phyloP scores from a whole-genome alignment of 1,140 invertebrate genomes.

The Chymomyza costata region DNA sequence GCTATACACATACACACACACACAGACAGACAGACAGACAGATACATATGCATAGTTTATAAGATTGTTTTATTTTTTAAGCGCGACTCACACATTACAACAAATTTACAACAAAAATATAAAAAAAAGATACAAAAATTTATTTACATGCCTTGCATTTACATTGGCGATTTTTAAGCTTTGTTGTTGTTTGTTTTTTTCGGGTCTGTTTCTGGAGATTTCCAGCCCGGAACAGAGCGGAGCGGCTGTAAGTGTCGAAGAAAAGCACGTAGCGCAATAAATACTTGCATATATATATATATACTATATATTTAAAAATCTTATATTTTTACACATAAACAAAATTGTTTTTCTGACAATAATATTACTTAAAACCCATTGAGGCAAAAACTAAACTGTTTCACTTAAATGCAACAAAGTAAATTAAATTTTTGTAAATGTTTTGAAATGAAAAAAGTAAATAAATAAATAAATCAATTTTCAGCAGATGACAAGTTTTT shows the following conservation, averaged over 20 bases:
- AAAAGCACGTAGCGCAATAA: slow-evolving; percentile 45
- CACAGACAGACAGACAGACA: slow-evolving; percentile 31
- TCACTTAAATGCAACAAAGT: too few relatives aligned
- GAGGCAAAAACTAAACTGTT: too few relatives aligned
- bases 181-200: slow-evolving; percentile 33
- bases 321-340: too few relatives aligned
- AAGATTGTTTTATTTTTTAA: slow-evolving; percentile 61
- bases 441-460: too few relatives aligned
- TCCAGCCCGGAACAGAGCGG: slow-evolving; percentile 30
- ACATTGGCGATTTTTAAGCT: slow-evolving; percentile 43
- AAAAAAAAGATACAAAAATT: too few relatives aligned
- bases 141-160: not conserved
- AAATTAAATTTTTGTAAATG: too few relatives aligned
- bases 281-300: slow-evolving; percentile 16
- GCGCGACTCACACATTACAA: slow-evolving; percentile 20
- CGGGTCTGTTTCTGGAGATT: slow-evolving; percentile 43
- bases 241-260: slow-evolving; percentile 31
- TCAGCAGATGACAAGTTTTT: too few relatives aligned
- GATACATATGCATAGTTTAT: slow-evolving; percentile 35
- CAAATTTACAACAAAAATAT: not conserved
- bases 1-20: slow-evolving; percentile 29
- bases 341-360: slow-evolving; percentile 44
- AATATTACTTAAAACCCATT: too few relatives aligned
- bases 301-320: slow-evolving; percentile 40
- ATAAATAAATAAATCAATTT: too few relatives aligned